Base-by-base conservation (phyloP, 2,797 vertebrate species). In the Periophthalmus magnuspinnatus region DNA sequence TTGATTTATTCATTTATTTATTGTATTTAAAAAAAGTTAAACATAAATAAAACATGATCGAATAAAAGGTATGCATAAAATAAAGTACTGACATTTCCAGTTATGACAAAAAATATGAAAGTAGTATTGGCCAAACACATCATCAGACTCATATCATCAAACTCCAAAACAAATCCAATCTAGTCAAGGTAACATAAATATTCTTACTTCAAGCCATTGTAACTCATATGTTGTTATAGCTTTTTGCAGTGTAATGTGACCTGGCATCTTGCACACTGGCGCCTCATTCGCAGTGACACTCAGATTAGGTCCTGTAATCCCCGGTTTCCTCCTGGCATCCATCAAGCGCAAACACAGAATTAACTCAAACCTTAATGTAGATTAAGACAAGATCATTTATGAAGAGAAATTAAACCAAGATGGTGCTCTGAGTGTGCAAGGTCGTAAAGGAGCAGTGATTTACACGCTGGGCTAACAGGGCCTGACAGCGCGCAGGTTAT, bases 231-330 rank as follows among this genome's bases (percentile, higher is more conserved):
- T 14, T 32, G 24, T 24, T 57, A 45, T 45, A 6, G 22, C 5
- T 14, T 57, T 57, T 32, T 57, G 22, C 55, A 57, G 55, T 32
- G 55, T 57, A 86, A 95, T 92, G 90, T 91, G 84, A 90, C 72
- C 82, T 92, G 95, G 95, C 95, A 94, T 92, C 84, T 72, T 33
- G 86, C 93, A 92, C 89, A 86, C 86, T 91, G 90, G 92, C 84
- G 80, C 89, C 89, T 90, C 93, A 94, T 95, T 94, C 93, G 92
- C 95, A 94, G 91, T 93, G 94, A 95, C 95, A 94, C 90, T 91
- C 88, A 88, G 92, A 93, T 95, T 95, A 94, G 84, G 83, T 14
- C 81, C 92, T 94, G 93, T 95, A 95, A 95, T 96, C 93, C 90
- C 89, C 60, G 80, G 74, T 80, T 92, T 92, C 92, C 93, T 93